phyloP scores from a whole-genome alignment of 1,140 invertebrate genomes.

The Tetramorium parvispinum region DNA sequence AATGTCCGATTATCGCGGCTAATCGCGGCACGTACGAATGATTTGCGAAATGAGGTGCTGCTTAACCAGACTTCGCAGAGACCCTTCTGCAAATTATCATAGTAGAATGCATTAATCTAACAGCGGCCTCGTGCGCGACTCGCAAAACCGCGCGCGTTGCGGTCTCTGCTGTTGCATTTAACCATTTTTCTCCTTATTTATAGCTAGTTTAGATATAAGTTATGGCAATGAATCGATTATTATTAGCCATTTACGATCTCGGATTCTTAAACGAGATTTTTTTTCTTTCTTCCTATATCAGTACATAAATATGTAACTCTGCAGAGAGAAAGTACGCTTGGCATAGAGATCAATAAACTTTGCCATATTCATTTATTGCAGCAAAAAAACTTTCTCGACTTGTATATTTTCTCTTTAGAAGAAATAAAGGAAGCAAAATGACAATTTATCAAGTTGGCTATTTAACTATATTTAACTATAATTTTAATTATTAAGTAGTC shows the following conservation, averaged over 20 bases:
- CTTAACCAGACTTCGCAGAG: slow-evolving; percentile 17
- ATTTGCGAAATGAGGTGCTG: slow-evolving; percentile 3
- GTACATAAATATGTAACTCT: background rate
- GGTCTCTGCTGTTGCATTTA: background rate
- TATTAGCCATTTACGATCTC: background rate
- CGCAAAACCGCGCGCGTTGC: slow-evolving; percentile 27
- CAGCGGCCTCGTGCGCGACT: background rate
- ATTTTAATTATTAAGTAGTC: background rate
- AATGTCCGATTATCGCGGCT: slow-evolving; percentile 54
- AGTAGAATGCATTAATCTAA: slow-evolving; percentile 14
- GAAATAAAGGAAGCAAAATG: background rate
- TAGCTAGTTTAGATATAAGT: background rate
- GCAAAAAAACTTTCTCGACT: background rate
- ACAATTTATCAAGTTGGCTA: background rate
- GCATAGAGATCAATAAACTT: background rate
- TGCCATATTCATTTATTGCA: background rate
- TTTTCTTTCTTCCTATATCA: background rate
- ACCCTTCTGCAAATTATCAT: slow-evolving; percentile 28
- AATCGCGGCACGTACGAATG: slow-evolving; percentile 36
- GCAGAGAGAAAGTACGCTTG: background rate
- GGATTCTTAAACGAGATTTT: background rate
- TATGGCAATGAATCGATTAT: slow-evolving; percentile 1
- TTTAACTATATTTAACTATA: background rate
- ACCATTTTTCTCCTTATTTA: slow-evolving; percentile 19
- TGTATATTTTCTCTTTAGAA: background rate